Evolutionary conservation across 2,888 invertebrate species (phyloP).

Genomic region (Mythimna ferrago): DNA sequence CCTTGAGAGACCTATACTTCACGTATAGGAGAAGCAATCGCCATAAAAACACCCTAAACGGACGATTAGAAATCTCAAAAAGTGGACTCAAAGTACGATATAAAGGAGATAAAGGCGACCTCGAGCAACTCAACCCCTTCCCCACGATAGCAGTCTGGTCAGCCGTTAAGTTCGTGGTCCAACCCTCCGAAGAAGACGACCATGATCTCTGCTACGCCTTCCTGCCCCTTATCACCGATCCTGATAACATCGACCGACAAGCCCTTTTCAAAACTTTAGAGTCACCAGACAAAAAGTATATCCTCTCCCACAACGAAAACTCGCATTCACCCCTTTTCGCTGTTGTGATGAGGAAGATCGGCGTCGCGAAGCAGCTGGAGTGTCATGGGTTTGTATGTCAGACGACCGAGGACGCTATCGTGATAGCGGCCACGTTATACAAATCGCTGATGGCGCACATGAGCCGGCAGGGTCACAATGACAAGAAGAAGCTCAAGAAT

Average conservation of each 20-base stretch:
- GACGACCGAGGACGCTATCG: conserved; percentile 97
- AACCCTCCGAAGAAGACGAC: conserved; percentile 90
- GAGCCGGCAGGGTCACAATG: conserved; percentile 90
- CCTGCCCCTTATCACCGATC: conserved; percentile 95
- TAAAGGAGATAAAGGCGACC: conserved; percentile 91
- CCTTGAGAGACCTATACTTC: conserved; percentile 94
- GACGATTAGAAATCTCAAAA: conserved; percentile 92
- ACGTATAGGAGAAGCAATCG: conserved; percentile 90
- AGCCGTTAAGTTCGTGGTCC: conserved; percentile 95
- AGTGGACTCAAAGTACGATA: conserved; percentile 94
- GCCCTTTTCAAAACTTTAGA: conserved; percentile 91
- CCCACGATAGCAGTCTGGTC: conserved; percentile 98
- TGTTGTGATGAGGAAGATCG: conserved; percentile 96
- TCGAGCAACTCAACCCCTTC: conserved; percentile 94
- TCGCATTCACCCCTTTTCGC: conserved; percentile 96
- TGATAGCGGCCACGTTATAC: conserved; percentile 97
- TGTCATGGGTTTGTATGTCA: conserved; percentile 98
- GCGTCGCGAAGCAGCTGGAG: conserved; percentile 95
- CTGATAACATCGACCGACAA: conserved; percentile 94
- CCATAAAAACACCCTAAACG: conserved; percentile 89
- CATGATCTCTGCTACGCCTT: conserved; percentile 93
- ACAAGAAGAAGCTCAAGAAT: conserved; percentile 92
- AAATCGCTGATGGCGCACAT: conserved; percentile 96
- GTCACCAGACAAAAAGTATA: conserved; percentile 89
- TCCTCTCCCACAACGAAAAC: conserved; percentile 90